Base-by-base conservation (phyloP, 2,797 vertebrate species). In the Schizopygopsis pylzovi region DNA sequence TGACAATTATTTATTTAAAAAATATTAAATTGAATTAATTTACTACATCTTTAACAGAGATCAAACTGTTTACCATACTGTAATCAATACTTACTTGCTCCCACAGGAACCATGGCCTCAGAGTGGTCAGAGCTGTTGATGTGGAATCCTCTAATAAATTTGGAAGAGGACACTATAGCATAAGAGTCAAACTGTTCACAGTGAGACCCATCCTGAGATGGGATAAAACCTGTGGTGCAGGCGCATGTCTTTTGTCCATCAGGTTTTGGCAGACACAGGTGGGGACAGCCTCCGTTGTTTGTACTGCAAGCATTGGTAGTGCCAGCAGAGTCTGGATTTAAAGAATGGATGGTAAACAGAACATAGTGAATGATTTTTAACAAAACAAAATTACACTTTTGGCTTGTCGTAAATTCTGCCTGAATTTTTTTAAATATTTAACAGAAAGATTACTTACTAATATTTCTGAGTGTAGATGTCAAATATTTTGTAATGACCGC, bases 121-220 rank as follows among this genome's bases (percentile, higher is more conserved):
- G 95, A 95, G 87, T 95, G 95, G 88, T 95, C 95, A 0, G 94
- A 93, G 90, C 95, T 95, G 90, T 95, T 95, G 82, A 95, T 92
- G 86, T 95, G 94, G 90, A 95, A 95, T 81, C 95, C 95, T 33
- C 94, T 92, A 78, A 95, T 94, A 75, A 87, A 87, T 22, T 79
- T 89, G 25, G 85, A 41, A 18, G 91, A 92, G 70, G 95, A 92
- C 86, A 95, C 89, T 22, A 95, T 41, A 25, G 95, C 94, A 0
- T 93, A 95, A 3, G 95, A 95, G 0, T 95, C 94, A 79, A 92
- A 95, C 76, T 94, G 91, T 86, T 94, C 89, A 76, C 95, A 95
- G 67, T 73, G 85, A 49, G 92, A 83, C 33, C 93, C 94, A 13
- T 95, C 94, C 6, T 85, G 82, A 71, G 95, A 94, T 1, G 88